Evolutionary conservation across 2,797 vertebrate species (phyloP).

Genomic region (Pangasius djambal): DNA sequence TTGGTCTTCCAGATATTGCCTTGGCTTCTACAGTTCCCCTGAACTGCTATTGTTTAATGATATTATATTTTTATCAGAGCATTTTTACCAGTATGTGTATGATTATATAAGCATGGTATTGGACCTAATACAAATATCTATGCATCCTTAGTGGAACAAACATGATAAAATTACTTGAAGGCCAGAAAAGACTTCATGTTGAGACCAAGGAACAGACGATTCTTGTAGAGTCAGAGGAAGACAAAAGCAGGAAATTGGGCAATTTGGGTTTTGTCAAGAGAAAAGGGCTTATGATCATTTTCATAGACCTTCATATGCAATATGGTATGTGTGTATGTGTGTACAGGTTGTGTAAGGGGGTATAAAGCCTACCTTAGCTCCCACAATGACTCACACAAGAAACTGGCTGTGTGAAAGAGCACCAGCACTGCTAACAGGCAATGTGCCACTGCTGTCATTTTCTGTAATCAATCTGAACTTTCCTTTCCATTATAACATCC

Average conservation of each 20-base stretch:
- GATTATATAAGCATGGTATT: neutral
- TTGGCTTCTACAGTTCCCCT: too few species aligned
- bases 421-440: neutral
- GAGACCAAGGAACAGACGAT: neutral
- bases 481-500: neutral
- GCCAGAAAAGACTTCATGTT: neutral
- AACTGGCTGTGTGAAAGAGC: neutral
- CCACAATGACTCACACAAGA: neutral
- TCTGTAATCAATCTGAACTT: neutral
- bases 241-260: slow-evolving; percentile 1
- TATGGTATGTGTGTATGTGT: neutral
- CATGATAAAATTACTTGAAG: neutral
- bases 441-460: neutral
- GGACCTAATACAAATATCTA: neutral
- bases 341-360: neutral
- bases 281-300: neutral
- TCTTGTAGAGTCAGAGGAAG: neutral
- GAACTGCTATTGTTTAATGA: too few species aligned
- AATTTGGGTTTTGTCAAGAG: neutral
- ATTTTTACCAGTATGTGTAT: neutral
- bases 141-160: neutral
- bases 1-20: too few species aligned
- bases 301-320: neutral
- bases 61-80: neutral
- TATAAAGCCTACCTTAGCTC: neutral